Conservation (phyloP, 2,888 invertebrate species). For the Caenorhabditis sp. region DNA sequence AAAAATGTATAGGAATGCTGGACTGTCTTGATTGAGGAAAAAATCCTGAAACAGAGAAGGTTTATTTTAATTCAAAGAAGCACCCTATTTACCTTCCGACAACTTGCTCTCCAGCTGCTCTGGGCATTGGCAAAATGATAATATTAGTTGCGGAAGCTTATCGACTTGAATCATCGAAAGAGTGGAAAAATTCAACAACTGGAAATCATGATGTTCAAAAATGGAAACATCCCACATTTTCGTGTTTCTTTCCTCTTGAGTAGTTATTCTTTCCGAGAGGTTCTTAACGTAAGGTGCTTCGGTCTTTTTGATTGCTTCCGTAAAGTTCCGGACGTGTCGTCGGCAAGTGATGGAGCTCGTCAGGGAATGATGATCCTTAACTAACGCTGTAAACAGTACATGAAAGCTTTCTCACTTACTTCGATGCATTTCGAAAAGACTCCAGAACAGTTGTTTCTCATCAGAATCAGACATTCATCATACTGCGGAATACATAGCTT, state of each 20-base stretch:
- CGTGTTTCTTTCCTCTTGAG: neutral
- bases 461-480: constrained; percentile 4
- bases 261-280: neutral
- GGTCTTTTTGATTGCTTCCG: neutral
- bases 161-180: neutral
- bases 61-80: neutral
- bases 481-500: neutral
- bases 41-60: neutral
- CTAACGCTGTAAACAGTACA: too few species aligned
- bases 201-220: neutral
- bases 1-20: constrained; percentile 1
- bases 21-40: neutral
- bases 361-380: too few species aligned
- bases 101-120: too few species aligned
- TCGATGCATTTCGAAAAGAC: neutral
- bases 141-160: neutral
- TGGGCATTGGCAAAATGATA: neutral
- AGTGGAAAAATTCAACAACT: neutral
- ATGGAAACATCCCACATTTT: neutral
- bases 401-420: neutral
- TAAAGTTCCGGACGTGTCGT: neutral
- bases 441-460: neutral
- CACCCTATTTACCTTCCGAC: neutral
- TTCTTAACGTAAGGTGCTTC: neutral
- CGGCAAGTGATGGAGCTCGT: neutral